These are phyloP conservation scores for Takifugu bimaculatus DNA, from an alignment of 2,113 vertebrate species.

Conservation along the genomic window DNA sequence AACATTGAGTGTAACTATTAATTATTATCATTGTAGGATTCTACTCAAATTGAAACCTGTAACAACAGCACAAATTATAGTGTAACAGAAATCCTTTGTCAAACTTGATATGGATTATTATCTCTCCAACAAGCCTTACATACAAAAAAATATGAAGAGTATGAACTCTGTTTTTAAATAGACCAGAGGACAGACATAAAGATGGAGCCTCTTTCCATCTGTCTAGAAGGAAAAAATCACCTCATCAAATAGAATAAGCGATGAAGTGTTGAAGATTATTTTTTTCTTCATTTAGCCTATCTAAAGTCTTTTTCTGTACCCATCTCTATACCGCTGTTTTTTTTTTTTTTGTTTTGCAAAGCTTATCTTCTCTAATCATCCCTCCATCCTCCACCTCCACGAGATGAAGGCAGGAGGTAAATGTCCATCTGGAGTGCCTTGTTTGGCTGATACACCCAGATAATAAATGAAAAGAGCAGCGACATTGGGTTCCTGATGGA, in stretches of 20 bases:
- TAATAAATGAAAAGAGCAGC: slow-evolving; percentile 53
- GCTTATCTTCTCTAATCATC: slow-evolving; percentile 25
- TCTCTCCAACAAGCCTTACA: too few species aligned
- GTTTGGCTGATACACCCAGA: slow-evolving; percentile 39
- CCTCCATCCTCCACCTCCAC: neutral
- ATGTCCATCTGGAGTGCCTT: slow-evolving; percentile 23
- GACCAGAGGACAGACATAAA: slow-evolving; percentile 19
- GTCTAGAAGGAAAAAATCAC: slow-evolving; percentile 53
- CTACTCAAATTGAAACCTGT: too few species aligned
- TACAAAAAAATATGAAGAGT: too few species aligned
- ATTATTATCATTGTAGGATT: too few species aligned
- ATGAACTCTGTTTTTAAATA: slow-evolving; percentile 4
- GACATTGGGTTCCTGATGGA: slow-evolving; percentile 22
- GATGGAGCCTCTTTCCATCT: slow-evolving; percentile 42
- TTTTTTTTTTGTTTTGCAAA: slow-evolving; percentile 12
- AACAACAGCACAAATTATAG: too few species aligned
- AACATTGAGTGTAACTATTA: too few species aligned
- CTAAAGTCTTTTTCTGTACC: neutral
- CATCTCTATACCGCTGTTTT: slow-evolving; percentile 7
- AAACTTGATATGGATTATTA: too few species aligned
- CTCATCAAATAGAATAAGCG: slow-evolving; percentile 60
- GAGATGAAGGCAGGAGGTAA: slow-evolving; percentile 29
- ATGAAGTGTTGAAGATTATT: slow-evolving; percentile 16
- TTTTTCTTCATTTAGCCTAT: neutral
- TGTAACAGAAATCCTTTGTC: too few species aligned